Evolutionary conservation across 2,888 invertebrate species (phyloP).

Genomic region (Drosophila multiciliata): DNA sequence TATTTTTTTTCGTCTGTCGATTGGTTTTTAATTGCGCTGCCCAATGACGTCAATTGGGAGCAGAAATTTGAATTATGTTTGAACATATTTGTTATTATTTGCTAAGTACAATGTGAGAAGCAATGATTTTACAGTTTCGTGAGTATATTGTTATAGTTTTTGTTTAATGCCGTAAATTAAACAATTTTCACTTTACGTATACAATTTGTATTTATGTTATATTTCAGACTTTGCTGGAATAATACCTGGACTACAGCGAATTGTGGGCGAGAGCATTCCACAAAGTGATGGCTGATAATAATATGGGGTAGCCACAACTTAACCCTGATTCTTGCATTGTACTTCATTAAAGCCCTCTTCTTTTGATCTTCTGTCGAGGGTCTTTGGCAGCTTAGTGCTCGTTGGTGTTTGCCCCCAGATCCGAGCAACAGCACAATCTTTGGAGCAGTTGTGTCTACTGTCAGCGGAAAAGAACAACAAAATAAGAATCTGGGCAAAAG

Average conservation of each 20-base stretch:
- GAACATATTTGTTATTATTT: conserved; percentile 22
- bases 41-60: conserved; percentile 66
- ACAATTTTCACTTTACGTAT: conserved; percentile 32
- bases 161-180: conserved; percentile 72
- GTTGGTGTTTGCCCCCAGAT: conserved; percentile 14
- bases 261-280: conserved; percentile 11
- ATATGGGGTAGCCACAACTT: conserved; percentile 1
- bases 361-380: conserved; percentile 34
- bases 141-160: conserved; percentile 70
- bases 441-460: conserved; percentile 21
- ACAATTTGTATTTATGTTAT: background rate
- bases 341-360: conserved; percentile 9
- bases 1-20: conserved; percentile 51
- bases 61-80: conserved; percentile 46
- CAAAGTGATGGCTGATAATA: conserved; percentile 64
- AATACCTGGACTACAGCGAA: background rate
- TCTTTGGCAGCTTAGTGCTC: conserved; percentile 37
- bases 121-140: conserved; percentile 61
- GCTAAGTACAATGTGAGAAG: conserved; percentile 48
- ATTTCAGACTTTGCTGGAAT: background rate
- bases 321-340: conserved; percentile 29
- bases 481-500: conserved; percentile 30
- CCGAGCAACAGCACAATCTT: conserved; percentile 4
- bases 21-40: conserved; percentile 73
- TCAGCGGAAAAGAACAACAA: conserved; percentile 36